Conservation (phyloP, 2,888 invertebrate species). For the Toxonevra muliebris region DNA sequence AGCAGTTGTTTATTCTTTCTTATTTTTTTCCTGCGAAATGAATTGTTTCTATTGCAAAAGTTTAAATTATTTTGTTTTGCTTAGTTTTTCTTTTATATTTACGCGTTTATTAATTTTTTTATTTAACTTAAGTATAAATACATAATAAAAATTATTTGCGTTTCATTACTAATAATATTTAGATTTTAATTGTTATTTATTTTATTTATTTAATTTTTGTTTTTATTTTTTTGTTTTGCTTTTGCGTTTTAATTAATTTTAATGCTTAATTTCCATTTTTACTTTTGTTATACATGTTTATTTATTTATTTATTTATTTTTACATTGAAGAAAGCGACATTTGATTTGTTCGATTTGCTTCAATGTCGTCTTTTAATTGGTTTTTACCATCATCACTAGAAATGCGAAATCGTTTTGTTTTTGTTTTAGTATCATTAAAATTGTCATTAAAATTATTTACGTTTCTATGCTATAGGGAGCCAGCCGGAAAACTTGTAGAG, state of each 20-base stretch:
- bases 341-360: conserved; percentile 44
- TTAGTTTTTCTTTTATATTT: conserved; percentile 6
- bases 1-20: too few species aligned
- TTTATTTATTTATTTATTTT: conserved; percentile 43
- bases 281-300: conserved; percentile 34
- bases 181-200: conserved; percentile 4
- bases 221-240: background rate
- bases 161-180: conserved; percentile 8
- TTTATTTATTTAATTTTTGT: background rate
- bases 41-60: too few species aligned
- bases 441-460: conserved; percentile 58
- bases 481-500: conserved; percentile 89
- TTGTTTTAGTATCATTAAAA: conserved; percentile 49
- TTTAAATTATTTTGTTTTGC: background rate
- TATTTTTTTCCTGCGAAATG: too few species aligned
- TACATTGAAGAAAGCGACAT: conserved; percentile 49
- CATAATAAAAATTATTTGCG: background rate
- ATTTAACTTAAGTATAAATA: conserved; percentile 1
- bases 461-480: conserved; percentile 72
- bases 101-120: background rate
- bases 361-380: conserved; percentile 48
- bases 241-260: conserved; percentile 21
- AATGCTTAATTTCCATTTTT: conserved; percentile 7
- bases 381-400: conserved; percentile 51
- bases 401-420: conserved; percentile 49